These are phyloP conservation scores for Pantala flavescens DNA, from an alignment of 1,140 invertebrate species.

Conservation along the genomic window DNA sequence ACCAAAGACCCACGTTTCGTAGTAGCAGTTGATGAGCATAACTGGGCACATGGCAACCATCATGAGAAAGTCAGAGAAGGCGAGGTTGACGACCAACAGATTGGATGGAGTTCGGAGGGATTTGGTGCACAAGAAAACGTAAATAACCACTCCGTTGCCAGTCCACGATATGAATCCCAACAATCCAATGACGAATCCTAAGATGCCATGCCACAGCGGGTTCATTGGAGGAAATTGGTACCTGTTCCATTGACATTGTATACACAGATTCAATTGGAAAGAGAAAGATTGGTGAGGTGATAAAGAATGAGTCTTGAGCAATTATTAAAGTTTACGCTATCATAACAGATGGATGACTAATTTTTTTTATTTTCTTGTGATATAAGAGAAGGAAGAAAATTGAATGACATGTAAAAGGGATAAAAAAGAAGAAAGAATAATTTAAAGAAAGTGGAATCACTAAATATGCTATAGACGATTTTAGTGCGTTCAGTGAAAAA, in stretches of 20 bases:
- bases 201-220: conserved; percentile 51
- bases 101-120: conserved; percentile 35
- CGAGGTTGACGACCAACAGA: conserved; percentile 36
- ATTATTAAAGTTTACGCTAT: too few species aligned
- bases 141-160: conserved; percentile 41
- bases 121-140: conserved; percentile 39
- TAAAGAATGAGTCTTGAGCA: too few species aligned
- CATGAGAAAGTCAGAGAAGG: conserved; percentile 37
- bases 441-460: too few species aligned
- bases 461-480: too few species aligned
- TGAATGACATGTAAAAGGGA: too few species aligned
- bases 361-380: too few species aligned
- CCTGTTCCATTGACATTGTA: conserved; percentile 32
- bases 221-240: conserved; percentile 55
- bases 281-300: not conserved
- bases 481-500: too few species aligned
- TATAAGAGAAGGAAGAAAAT: too few species aligned
- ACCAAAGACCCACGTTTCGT: conserved; percentile 33
- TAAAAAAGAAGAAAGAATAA: too few species aligned
- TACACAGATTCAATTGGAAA: not conserved
- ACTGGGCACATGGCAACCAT: conserved; percentile 31
- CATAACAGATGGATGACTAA: too few species aligned
- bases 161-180: conserved; percentile 41
- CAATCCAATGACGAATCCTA: conserved; percentile 48
- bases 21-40: conserved; percentile 34